A percentile compares a stretch with the other conserved stretches of the same genome.
Evolutionary conservation across 1,140 invertebrate genomes (phyloP).

Genomic region (Tribolium madens): DNA sequence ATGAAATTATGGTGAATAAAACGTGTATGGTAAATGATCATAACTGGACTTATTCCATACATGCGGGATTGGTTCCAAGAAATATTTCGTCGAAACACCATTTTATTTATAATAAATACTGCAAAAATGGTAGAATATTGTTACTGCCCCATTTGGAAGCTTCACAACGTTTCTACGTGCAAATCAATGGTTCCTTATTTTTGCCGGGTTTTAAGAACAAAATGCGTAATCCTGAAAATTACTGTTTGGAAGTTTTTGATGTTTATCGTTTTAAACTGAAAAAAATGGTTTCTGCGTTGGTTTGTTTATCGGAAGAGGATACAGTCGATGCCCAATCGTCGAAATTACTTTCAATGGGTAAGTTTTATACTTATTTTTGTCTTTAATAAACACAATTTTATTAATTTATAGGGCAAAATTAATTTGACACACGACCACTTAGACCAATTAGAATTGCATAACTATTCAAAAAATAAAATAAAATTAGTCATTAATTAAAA

Average conservation of each 20-base stretch:
- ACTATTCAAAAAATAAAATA: no score
- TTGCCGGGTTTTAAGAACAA: neutral
- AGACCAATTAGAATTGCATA: no score
- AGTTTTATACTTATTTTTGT: no score
- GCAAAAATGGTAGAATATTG: neutral
- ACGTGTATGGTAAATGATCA: neutral
- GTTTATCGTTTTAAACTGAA: neutral
- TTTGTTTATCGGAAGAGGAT: neutral
- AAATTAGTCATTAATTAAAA: no score
- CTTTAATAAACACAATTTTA: no score
- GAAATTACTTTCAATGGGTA: neutral
- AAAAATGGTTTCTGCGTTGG: neutral
- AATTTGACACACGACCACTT: no score
- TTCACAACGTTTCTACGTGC: conserved; percentile 12
- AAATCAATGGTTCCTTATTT: conserved; percentile 7
- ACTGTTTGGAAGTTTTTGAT: conserved; percentile 11
- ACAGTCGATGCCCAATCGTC: neutral
- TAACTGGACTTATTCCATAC: neutral
- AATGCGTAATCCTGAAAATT: conserved; percentile 1
- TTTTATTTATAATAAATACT: neutral
- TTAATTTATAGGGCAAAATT: no score
- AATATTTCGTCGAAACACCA: neutral
- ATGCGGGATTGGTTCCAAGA: neutral
- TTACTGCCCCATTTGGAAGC: neutral
- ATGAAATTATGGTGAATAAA: conserved; percentile 15